phyloP scores from a whole-genome alignment of 2,888 invertebrate genomes.

The Malthinus seriepunctatus region DNA sequence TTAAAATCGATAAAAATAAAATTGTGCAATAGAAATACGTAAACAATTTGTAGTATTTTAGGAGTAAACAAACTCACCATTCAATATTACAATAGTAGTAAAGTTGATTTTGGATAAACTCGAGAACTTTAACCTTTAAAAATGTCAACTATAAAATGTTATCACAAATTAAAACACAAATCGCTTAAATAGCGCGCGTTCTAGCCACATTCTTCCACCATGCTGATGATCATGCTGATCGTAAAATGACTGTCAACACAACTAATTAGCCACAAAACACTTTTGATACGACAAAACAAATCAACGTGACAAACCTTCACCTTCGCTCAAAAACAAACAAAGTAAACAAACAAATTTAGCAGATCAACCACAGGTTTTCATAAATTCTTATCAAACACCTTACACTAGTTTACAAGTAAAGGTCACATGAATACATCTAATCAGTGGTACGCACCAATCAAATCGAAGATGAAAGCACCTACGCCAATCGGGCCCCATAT shows the following conservation, averaged over 20 bases:
- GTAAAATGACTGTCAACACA: conserved; percentile 34
- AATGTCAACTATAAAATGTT: conserved; percentile 30
- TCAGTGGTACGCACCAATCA: conserved; percentile 40
- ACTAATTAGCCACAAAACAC: conserved; percentile 3
- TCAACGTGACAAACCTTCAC: background rate
- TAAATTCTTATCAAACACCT: conserved; percentile 30
- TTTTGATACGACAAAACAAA: conserved; percentile 11
- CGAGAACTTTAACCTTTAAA: conserved; percentile 35
- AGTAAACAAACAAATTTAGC: conserved; percentile 5
- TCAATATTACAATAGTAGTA: conserved; percentile 20
- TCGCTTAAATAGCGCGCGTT: conserved; percentile 34
- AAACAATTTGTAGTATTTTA: conserved; percentile 32
- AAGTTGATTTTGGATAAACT: conserved; percentile 19
- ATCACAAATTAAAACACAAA: conserved; percentile 32
- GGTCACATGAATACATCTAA: conserved; percentile 48
- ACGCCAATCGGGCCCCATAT: conserved; percentile 35
- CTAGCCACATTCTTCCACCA: conserved; percentile 28
- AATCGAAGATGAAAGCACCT: conserved; percentile 27
- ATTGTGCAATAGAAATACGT: conserved; percentile 37
- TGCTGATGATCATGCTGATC: conserved; percentile 28
- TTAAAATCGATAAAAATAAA: conserved; percentile 23
- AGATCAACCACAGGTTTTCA: conserved; percentile 11
- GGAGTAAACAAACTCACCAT: conserved; percentile 34
- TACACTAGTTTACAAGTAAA: conserved; percentile 41
- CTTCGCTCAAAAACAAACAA: background rate